Base-by-base conservation (phyloP, 2,888 invertebrate genomes). In the Stenodema calcarata region DNA sequence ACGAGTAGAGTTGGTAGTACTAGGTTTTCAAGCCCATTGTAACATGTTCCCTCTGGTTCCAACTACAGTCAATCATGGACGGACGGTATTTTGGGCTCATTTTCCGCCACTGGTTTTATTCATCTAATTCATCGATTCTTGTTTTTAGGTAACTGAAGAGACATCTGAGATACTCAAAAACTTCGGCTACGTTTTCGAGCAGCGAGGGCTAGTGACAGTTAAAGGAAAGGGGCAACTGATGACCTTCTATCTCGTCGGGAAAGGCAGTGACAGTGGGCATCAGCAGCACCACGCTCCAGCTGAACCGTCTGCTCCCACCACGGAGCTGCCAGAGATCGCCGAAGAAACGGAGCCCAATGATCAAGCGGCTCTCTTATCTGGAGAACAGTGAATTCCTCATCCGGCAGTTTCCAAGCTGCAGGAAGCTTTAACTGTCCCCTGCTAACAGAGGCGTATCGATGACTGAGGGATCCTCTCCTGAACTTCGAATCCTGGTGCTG, bases 171-270 rank as follows among this genome's bases (percentile, higher is more conserved):
- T 99, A 89, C 93, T 99, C 30, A 94, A 96, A 90, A 93, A 94
- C 81, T 98, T 97, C 90, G 98, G 98, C 0, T 99, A 97, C 91
- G 95, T 94, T 88, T 98, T 99, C 91, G 97, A 97, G 91, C 97
- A 98, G 91, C 94, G 99, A 1, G 99, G 99, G 6, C 92, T 98
- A 87, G 98, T 99, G 16, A 95, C 96, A 69, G 99, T 99, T 75
- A 99, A 99, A 92, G 99, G 99, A 89, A 99, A 99, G 92, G 99
- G 99, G 16, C 96, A 98, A 91, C 93, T 99, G 87, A 96, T 98
- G 95, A 99, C 98, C 0, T 98, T 97, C 92, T 98, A 98, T 91
- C 92, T 99, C 89, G 91, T 93, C n/a, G 92, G 92, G 1, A 92
- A 92, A 73, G 86, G 86, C 11, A 79, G 79, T 12, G 76, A 82